Percentiles rank a stretch among this genome's conserved stretches.
These are phyloP conservation scores for Diplodus puntazzo DNA, from an alignment of 2,797 vertebrate genomes.

Conservation along the genomic window DNA sequence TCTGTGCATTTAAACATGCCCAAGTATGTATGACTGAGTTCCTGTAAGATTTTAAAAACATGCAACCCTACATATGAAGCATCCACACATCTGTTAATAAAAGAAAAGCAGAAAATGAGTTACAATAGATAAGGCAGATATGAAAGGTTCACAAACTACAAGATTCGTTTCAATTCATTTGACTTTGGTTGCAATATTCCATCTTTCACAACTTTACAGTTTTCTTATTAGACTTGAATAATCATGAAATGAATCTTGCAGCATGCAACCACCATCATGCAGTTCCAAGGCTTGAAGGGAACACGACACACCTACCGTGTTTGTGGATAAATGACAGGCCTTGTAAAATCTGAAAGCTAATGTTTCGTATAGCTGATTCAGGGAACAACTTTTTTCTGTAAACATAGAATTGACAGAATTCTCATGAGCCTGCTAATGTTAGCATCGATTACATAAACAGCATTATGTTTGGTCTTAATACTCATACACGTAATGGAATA, in stretches of 20 bases:
- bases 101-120: conserved; percentile 43
- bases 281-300: conserved; percentile 19
- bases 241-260: conserved; percentile 67
- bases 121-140: background rate
- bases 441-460: conserved; percentile 9
- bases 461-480: background rate
- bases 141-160: conserved; percentile 65
- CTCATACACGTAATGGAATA: background rate
- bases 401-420: conserved; percentile 84
- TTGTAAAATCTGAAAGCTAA: conserved; percentile 99
- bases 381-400: conserved; percentile 98
- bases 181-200: background rate
- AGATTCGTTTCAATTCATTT: conserved; percentile 51
- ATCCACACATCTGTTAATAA: conserved; percentile 68
- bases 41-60: background rate
- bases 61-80: conserved; percentile 2
- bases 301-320: conserved; percentile 90
- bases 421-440: conserved; percentile 32
- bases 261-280: conserved; percentile 46
- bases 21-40: background rate
- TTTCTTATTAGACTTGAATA: background rate
- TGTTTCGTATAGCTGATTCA: conserved; percentile 98
- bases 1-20: conserved; percentile 1
- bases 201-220: background rate
- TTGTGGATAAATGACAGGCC: conserved; percentile 99